Evolutionary conservation across 2,888 invertebrate genomes (phyloP).

Genomic region (Apoda limacodes): DNA sequence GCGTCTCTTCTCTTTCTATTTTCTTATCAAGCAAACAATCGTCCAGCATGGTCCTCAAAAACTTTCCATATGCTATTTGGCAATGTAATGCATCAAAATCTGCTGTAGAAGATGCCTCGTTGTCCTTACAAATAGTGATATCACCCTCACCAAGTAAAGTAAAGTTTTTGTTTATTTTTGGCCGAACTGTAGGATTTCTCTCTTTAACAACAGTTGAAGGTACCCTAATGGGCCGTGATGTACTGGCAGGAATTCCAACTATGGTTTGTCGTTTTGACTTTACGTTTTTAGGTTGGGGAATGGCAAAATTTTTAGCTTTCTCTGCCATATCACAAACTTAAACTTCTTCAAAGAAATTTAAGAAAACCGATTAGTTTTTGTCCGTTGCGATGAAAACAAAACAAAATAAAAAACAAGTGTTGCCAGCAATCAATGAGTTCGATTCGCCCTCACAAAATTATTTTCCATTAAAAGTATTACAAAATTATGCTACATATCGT

Average conservation of each 20-base stretch:
- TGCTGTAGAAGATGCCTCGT: conserved; percentile 29
- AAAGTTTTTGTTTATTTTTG: conserved; percentile 29
- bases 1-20: conserved; percentile 43
- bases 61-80: conserved; percentile 46
- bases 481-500: too few relatives aligned
- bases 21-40: conserved; percentile 53
- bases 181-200: conserved; percentile 19
- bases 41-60: conserved; percentile 42
- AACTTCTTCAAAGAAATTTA: too few relatives aligned
- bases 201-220: conserved; percentile 22
- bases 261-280: conserved; percentile 34
- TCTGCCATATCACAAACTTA: conserved; percentile 48
- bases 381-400: too few relatives aligned
- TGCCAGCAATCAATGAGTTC: too few relatives aligned
- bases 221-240: conserved; percentile 26
- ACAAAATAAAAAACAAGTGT: too few relatives aligned
- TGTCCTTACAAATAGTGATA: conserved; percentile 29
- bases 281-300: conserved; percentile 26
- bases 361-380: too few relatives aligned
- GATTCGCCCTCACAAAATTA: too few relatives aligned
- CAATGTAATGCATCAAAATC: conserved; percentile 38
- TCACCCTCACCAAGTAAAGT: conserved; percentile 28
- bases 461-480: too few relatives aligned
- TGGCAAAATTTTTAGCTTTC: conserved; percentile 34
- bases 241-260: conserved; percentile 22